These are phyloP conservation scores for Chamaetylas fuelleborni DNA, from an alignment of 2,113 vertebrate species.

Conservation along the genomic window DNA sequence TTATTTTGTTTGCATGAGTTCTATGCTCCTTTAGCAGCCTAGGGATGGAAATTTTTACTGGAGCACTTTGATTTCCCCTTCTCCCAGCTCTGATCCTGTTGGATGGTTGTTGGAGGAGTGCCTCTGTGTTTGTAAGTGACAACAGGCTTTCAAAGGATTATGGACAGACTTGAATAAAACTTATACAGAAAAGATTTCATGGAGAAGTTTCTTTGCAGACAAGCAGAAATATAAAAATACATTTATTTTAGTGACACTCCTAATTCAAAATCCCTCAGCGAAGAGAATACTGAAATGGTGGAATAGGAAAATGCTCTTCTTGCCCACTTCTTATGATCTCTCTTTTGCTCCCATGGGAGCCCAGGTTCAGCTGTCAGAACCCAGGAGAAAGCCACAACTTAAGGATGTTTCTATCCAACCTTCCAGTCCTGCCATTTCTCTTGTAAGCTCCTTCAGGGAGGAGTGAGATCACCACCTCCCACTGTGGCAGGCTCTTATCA, in stretches of 20 bases:
- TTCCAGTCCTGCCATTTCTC: not conserved
- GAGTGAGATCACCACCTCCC: not conserved
- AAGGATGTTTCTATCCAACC: not conserved
- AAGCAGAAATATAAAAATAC: not conserved
- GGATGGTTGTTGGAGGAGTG: not conserved
- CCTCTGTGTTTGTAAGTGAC: not conserved
- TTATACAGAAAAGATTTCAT: not conserved
- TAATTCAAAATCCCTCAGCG: not conserved
- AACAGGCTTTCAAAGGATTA: not conserved
- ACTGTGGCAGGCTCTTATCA: not conserved
- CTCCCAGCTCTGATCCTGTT: accelerated
- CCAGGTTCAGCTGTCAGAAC: accelerated
- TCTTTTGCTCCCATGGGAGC: not conserved
- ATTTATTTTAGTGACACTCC: not conserved
- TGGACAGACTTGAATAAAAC: not conserved
- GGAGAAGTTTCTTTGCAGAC: not conserved
- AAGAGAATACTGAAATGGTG: not conserved
- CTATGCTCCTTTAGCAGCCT: not conserved
- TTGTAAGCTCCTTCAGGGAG: not conserved
- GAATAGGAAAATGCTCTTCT: not conserved
- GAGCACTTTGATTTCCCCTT: not conserved
- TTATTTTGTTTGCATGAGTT: not conserved
- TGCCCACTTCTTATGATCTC: not conserved
- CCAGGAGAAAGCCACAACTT: not conserved
- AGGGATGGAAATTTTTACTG: not conserved